Conservation (phyloP, 2,797 vertebrate genomes). For the Harpagifer antarcticus region DNA sequence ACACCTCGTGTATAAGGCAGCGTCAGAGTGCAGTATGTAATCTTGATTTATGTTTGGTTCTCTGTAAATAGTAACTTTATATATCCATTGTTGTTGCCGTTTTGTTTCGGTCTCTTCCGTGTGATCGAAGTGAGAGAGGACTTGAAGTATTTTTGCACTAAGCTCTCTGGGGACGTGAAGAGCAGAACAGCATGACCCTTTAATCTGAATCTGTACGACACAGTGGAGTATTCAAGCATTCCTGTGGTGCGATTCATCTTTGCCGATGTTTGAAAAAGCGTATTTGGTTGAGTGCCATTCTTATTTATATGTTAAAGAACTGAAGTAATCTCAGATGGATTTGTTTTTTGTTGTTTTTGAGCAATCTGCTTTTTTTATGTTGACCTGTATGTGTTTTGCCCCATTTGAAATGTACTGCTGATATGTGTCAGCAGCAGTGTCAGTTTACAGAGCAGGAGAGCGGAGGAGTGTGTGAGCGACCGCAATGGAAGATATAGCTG, state of each 20-base stretch:
- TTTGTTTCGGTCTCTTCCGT: conserved; percentile 23
- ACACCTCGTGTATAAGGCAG: conserved; percentile 6
- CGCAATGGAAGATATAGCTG: conserved; percentile 24
- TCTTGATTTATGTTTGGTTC: conserved; percentile 37
- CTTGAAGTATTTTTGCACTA: conserved; percentile 85
- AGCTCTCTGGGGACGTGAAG: conserved; percentile 64
- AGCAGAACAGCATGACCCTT: conserved; percentile 82
- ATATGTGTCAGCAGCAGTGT: conserved; percentile 28
- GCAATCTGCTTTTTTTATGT: neutral
- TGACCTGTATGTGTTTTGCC: conserved; percentile 8
- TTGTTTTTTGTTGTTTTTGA: neutral
- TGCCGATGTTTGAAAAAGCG: conserved; percentile 18
- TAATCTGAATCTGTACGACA: conserved; percentile 75
- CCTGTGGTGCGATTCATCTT: conserved; percentile 15
- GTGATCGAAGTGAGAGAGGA: conserved; percentile 58
- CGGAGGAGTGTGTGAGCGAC: conserved; percentile 34
- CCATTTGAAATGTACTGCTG: conserved; percentile 2
- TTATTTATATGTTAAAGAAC: conserved; percentile 21
- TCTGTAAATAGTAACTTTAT: conserved; percentile 63
- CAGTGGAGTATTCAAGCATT: conserved; percentile 47
- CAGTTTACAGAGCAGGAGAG: conserved; percentile 66
- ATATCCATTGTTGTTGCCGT: neutral
- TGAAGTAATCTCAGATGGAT: conserved; percentile 12
- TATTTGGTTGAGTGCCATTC: conserved; percentile 27
- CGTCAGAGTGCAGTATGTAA: conserved; percentile 34